Evolutionary conservation across 2,797 vertebrate species (phyloP), one percentile per base, ranked within the genome.

Genomic region (Cottoperca gobio): DNA sequence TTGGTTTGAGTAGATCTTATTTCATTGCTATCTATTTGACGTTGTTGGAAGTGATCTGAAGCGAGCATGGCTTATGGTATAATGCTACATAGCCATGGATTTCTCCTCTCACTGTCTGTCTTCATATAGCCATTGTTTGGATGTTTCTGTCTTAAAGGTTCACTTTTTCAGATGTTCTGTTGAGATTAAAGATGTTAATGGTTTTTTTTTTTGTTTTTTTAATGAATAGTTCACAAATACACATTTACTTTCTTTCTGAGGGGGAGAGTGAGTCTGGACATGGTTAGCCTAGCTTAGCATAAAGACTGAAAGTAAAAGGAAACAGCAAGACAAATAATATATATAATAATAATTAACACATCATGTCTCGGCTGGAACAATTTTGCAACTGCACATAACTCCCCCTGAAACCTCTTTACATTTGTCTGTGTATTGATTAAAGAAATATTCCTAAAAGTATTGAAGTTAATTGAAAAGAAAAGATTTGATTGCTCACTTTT

Each of bases 1-100:
- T 61, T 54, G 48, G 28, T 73, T 70, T 17, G 35, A 40, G 43
- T 59, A 90, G 94, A 84, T 93, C 71, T 92, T 95, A 96, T 95
- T 17, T 91, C 91, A 92, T 81, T 88, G 92, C 90, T 94, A 93
- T 91, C 69, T 60, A 81, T 83, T 68, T 62, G 58, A 55, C 73
- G 28, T 66, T 70, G 66, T 63, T 85, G 88, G 81, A 59, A 87
- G 91, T 92, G 91, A 87, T 74, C 24, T 88, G 78, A 89, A 65
- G 82, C 91, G 76, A 86, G 93, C 96, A 96, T 96, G 94, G 95
- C 94, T 96, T 74, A 63, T 67, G 83, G 33, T 60, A 60, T 74
- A 21, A 53, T 14, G 89, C 94, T 88, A 82, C 78, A 74, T 35
- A 66, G 64, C 52, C 73, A 90, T 83, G 67, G 46, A 8, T 26